Evolutionary conservation across 2,888 invertebrate species (phyloP).

Genomic region (Strigamia maritima): DNA sequence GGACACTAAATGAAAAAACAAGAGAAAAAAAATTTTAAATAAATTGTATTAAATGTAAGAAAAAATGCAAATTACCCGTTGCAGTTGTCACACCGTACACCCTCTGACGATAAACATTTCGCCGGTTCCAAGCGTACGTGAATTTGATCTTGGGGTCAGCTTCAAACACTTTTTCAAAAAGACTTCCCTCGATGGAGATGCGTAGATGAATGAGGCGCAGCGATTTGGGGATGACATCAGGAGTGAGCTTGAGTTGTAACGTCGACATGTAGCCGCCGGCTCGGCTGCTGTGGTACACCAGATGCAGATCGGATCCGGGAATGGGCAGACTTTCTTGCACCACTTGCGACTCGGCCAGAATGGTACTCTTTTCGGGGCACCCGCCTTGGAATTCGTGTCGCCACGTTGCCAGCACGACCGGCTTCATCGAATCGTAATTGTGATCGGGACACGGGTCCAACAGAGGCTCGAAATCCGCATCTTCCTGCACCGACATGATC

Average conservation of each 20-base stretch:
- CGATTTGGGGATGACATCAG: constrained; percentile 71
- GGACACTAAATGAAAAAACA: constrained; percentile 51
- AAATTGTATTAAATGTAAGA: no score
- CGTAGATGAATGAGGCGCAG: constrained; percentile 85
- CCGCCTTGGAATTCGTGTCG: constrained; percentile 85
- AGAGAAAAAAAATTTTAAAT: constrained; percentile 14
- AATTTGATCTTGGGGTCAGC: constrained; percentile 93
- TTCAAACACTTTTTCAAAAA: constrained; percentile 88
- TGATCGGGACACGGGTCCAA: constrained; percentile 71
- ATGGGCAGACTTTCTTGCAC: constrained; percentile 94
- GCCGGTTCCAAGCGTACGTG: constrained; percentile 96
- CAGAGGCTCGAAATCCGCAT: constrained; percentile 38
- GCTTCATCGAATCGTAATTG: constrained; percentile 77
- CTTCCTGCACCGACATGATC: constrained; percentile 45
- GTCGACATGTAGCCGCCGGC: constrained; percentile 91
- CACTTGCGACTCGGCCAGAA: constrained; percentile 91
- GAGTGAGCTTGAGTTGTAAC: constrained; percentile 83
- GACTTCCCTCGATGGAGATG: constrained; percentile 76
- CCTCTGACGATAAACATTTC: constrained; percentile 75
- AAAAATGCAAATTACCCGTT: constrained; percentile 48
- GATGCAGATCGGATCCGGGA: constrained; percentile 86
- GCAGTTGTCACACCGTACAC: constrained; percentile 55
- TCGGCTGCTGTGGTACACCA: constrained; percentile 94
- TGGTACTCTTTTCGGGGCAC: constrained; percentile 73
- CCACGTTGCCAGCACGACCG: constrained; percentile 84